A percentile compares a stretch with the other conserved stretches of the same genome.
Conservation (phyloP, 2,888 invertebrate species). For the Sphaerophoria rueppellii region DNA sequence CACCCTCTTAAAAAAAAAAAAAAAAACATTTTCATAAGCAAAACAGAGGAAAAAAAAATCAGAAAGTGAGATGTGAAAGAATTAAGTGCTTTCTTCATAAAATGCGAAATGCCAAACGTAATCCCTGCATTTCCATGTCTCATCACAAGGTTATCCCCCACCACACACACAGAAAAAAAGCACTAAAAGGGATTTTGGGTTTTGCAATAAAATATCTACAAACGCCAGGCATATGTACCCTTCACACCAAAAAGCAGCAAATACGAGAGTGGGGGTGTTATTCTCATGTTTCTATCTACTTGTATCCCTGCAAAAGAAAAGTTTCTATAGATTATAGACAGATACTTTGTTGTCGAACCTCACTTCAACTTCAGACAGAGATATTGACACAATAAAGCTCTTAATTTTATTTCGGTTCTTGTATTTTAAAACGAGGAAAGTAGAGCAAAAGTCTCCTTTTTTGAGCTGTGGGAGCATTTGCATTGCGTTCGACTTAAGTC, state of each 20-base stretch:
- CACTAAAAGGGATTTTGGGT: constrained; percentile 71
- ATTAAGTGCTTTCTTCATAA: constrained; percentile 25
- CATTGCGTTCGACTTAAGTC: constrained; percentile 56
- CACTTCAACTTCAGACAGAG: constrained; percentile 26
- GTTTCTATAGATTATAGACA: not conserved
- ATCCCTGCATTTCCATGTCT: constrained; percentile 72
- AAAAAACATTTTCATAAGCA: not conserved
- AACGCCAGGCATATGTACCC: constrained; percentile 19
- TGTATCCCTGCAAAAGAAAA: constrained; percentile 16
- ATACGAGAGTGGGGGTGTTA: constrained; percentile 25
- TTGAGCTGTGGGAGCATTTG: constrained; percentile 20
- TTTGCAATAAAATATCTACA: constrained; percentile 50
- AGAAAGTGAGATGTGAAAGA: not conserved
- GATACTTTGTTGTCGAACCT: constrained; percentile 18
- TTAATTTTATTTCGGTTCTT: constrained; percentile 56
- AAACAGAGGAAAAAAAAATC: not conserved
- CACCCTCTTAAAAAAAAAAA: not conserved
- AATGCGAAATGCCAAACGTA: constrained; percentile 59
- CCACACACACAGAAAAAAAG: constrained; percentile 27
- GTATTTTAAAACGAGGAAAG: constrained; percentile 25
- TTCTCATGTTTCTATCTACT: constrained; percentile 42
- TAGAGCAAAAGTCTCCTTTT: constrained; percentile 4
- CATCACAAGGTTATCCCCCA: constrained; percentile 65
- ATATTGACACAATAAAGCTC: constrained; percentile 63
- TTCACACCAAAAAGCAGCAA: constrained; percentile 15